Evolutionary conservation across 2,888 invertebrate species (phyloP).

Genomic region (Nomada lathburiana): DNA sequence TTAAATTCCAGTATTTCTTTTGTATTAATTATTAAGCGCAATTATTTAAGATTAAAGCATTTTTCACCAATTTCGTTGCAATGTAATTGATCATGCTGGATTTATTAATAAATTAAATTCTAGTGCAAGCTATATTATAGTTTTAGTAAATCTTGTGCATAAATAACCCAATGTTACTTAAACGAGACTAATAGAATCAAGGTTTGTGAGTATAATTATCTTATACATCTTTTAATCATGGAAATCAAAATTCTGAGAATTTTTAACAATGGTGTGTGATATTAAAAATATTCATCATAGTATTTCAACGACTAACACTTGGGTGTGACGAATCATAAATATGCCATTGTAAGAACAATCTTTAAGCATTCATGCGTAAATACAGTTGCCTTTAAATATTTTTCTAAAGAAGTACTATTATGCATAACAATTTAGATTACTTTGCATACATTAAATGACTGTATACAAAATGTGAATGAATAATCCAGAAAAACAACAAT

Average conservation of each 20-base stretch:
- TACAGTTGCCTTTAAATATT: slow-evolving; percentile 43
- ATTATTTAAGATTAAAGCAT: slow-evolving; percentile 57
- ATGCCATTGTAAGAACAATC: slow-evolving; percentile 68
- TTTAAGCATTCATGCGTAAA: slow-evolving; percentile 67
- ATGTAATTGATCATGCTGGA: slow-evolving; percentile 60
- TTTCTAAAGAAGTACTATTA: slow-evolving; percentile 35
- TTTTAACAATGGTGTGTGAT: not conserved
- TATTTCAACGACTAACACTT: slow-evolving; percentile 78
- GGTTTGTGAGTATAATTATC: slow-evolving; percentile 16
- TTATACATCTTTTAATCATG: not conserved
- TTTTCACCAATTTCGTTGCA: slow-evolving; percentile 38
- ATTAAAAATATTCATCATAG: slow-evolving; percentile 18
- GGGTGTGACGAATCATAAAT: slow-evolving; percentile 67
- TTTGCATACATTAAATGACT: slow-evolving; percentile 11
- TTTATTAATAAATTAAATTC: slow-evolving; percentile 40
- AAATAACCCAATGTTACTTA: slow-evolving; percentile 38
- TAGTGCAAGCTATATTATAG: slow-evolving; percentile 47
- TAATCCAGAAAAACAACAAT: not conserved
- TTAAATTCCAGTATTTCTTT: slow-evolving; percentile 65
- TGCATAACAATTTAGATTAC: slow-evolving; percentile 15
- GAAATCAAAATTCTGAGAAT: slow-evolving; percentile 14
- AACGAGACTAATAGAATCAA: slow-evolving; percentile 30
- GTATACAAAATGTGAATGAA: not conserved
- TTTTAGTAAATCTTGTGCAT: slow-evolving; percentile 51
- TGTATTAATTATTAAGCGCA: slow-evolving; percentile 57